These are phyloP conservation scores for Pangasius krempfi DNA, from an alignment of 2,797 vertebrate species.

Conservation along the genomic window DNA sequence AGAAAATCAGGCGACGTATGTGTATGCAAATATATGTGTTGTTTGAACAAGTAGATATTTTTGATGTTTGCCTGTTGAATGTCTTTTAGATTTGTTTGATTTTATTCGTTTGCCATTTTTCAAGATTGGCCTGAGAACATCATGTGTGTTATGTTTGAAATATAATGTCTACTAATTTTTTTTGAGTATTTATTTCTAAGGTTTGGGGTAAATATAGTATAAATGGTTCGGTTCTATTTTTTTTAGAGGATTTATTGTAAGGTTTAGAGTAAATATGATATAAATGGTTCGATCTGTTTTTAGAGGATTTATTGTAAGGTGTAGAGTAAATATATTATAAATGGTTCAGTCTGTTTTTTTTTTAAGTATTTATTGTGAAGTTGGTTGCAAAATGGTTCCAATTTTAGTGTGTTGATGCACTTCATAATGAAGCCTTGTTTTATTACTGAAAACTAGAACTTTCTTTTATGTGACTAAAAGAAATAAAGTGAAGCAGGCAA, in stretches of 20 bases:
- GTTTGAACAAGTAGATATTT: conserved; percentile 52
- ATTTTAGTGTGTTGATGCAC: conserved; percentile 40
- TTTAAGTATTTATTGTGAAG: conserved; percentile 4
- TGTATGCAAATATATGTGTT: conserved; percentile 57
- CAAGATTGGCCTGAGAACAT: not conserved
- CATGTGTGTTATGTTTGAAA: not conserved
- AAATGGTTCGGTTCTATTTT: not conserved
- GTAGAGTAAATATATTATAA: not conserved
- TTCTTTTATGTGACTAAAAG: conserved; percentile 36
- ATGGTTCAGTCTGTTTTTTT: not conserved
- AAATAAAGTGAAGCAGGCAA: conserved; percentile 52
- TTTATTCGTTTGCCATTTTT: conserved; percentile 21
- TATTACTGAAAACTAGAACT: conserved; percentile 57
- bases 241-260: not conserved
- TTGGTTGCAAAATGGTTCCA: conserved; percentile 50
- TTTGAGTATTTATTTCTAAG: not conserved
- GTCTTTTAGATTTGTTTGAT: conserved; percentile 30
- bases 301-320: not conserved
- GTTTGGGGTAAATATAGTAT: not conserved
- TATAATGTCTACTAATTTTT: not conserved
- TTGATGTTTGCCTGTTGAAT: conserved; percentile 10
- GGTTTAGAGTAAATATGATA: conserved; percentile 57
- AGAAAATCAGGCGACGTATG: conserved; percentile 45
- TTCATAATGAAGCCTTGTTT: conserved; percentile 45
- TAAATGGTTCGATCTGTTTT: conserved; percentile 30